Percentiles rank a stretch among this genome's conserved stretches.
Conservation (phyloP, 2,113 vertebrate genomes). For the Myotis davidii region DNA sequence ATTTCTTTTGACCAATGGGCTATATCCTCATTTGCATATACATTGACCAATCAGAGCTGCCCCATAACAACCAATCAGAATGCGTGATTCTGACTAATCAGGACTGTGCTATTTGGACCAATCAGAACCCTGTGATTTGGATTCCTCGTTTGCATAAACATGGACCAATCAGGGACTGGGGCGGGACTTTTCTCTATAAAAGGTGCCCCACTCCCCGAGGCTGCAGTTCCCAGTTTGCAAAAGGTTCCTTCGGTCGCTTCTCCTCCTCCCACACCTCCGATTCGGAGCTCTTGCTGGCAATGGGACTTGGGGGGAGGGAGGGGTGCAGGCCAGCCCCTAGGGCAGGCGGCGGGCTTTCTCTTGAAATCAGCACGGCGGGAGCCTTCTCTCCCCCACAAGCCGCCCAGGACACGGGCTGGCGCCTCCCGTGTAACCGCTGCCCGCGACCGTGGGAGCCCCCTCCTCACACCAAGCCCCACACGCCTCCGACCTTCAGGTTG, state of each 20-base stretch:
- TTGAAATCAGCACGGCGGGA: rapidly evolving
- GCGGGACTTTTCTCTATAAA: neutral
- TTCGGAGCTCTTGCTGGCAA: neutral
- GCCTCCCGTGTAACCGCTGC: rapidly evolving
- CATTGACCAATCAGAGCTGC: neutral
- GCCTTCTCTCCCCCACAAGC: neutral
- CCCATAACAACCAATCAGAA: neutral
- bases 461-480: rapidly evolving
- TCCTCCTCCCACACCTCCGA: neutral
- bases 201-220: neutral
- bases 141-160: neutral
- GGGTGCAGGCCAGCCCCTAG: rapidly evolving
- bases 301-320: rapidly evolving
- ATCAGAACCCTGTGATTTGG: neutral
- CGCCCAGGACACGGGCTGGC: rapidly evolving
- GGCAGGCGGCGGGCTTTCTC: rapidly evolving
- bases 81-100: neutral
- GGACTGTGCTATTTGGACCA: too few species aligned
- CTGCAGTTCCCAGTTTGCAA: neutral
- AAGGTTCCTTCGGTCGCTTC: rapidly evolving
- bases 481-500: neutral
- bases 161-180: neutral
- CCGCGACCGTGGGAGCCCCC: rapidly evolving
- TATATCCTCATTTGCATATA: neutral
- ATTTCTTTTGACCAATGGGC: neutral